Evolutionary conservation across 1,140 invertebrate genomes (phyloP).

Genomic region (Adelges cooleyi): DNA sequence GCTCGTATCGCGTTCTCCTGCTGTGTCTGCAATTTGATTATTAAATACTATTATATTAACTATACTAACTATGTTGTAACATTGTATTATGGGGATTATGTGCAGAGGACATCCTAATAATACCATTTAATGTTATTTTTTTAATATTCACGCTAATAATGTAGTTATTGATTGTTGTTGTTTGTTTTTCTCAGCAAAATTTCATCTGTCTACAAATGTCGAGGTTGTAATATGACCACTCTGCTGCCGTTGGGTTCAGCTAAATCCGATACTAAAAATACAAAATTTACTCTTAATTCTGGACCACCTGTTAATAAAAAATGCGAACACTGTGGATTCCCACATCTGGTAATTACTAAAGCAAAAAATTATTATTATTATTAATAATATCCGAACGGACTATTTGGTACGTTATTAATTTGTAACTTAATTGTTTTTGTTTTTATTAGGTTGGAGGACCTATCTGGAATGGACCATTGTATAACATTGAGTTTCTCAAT

Average conservation of each 20-base stretch:
- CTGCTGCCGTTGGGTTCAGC: slow-evolving; percentile 65
- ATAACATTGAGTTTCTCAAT: slow-evolving; percentile 64
- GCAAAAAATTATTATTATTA: not conserved
- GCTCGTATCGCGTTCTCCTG: too few relatives aligned
- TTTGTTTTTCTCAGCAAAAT: slow-evolving; percentile 51
- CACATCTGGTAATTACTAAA: slow-evolving; percentile 50
- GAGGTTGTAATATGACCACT: slow-evolving; percentile 66
- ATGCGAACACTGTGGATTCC: slow-evolving; percentile 66
- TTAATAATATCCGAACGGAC: too few relatives aligned
- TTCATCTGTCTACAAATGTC: slow-evolving; percentile 77
- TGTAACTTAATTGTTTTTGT: not conserved
- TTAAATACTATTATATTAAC: too few relatives aligned
- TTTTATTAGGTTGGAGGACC: slow-evolving; percentile 69
- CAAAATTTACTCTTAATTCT: slow-evolving; percentile 52
- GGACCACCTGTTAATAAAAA: slow-evolving; percentile 51
- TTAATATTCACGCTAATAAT: too few relatives aligned
- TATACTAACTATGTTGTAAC: too few relatives aligned
- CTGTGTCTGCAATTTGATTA: too few relatives aligned
- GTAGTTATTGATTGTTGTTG: too few relatives aligned
- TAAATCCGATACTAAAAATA: slow-evolving; percentile 44
- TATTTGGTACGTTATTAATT: too few relatives aligned
- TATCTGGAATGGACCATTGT: slow-evolving; percentile 79
- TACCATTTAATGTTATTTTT: too few relatives aligned
- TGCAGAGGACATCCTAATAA: too few relatives aligned
- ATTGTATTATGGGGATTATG: too few relatives aligned